Base-by-base conservation (phyloP, 2,797 vertebrate species). In the Alcedo quadribrachys region DNA sequence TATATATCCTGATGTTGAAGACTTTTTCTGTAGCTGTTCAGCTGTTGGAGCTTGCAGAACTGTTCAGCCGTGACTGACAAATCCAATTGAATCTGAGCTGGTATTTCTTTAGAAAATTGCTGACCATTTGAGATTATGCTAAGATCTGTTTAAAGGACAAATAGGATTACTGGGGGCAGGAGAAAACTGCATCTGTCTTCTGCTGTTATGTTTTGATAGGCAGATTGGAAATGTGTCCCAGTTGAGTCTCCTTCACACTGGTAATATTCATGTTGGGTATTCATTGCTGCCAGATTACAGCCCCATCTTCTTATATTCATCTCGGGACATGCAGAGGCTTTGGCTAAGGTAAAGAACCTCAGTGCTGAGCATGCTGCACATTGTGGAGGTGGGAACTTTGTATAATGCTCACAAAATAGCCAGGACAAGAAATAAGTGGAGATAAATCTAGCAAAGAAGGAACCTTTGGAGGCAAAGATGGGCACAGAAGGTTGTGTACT, bases 11-110 rank as follows among this genome's bases (percentile, higher is more conserved):
- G 27, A 0, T 2, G 2, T 70, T 40, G 30, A 78, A 81, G 14
- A 10, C 8, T 82, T 70, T 62, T 50, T 37, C 42, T 30, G 2
- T 54, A 66, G 50, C 54, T 74, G 30, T 83, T 91, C 45, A 62
- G 73, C 37, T 58, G 25, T 43, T 89, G 43, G 37, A 62, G 69
- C 75, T 94, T 9, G 6, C 48, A 87, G 86, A 86, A 37, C 40
- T 80, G 21, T 81, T 90, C 74, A 69, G 30, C 58, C 88, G 28
- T 30, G 63, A n/a, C 76, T 94, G 85, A 80, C 80, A 95, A 96
- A 97, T 95, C 95, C 80, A 88, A 76, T 93, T 97, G 95, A 17
- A 35, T 76, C 69, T 94, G 82, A 94, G 77, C 78, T 81, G 63
- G 51, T 86, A 75, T 90, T 91, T 95, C 86, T 90, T 92, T 75